Evolutionary conservation across 2,888 invertebrate genomes (phyloP).

Genomic region (Gasteruption jaculator): DNA sequence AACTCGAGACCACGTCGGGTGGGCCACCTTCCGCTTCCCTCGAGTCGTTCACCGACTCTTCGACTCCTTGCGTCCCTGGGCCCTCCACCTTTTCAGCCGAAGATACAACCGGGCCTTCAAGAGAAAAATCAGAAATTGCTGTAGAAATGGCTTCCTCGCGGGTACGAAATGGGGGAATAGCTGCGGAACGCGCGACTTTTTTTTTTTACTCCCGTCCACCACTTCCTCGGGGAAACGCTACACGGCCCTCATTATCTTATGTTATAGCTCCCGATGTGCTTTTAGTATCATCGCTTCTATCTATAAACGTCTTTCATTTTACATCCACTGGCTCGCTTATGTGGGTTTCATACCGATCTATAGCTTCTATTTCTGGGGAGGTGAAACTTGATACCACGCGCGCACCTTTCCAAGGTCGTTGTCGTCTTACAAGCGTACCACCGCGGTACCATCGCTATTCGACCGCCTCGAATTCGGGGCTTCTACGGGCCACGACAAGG

Average conservation of each 20-base stretch:
- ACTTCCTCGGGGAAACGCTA: slow-evolving; percentile 12
- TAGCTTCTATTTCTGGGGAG: no score
- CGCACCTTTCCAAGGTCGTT: slow-evolving; percentile 32
- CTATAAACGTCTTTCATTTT: slow-evolving; percentile 23
- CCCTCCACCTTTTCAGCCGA: slow-evolving; percentile 51
- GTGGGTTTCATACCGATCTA: no score
- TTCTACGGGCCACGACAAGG: no score
- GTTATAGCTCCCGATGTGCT: no score
- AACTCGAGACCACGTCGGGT: slow-evolving; percentile 43
- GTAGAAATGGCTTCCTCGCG: no score
- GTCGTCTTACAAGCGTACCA: no score
- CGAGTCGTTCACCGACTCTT: slow-evolving; percentile 49
- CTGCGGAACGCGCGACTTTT: no score
- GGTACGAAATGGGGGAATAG: no score
- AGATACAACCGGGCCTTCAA: slow-evolving; percentile 45
- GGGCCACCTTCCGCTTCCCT: slow-evolving; percentile 37
- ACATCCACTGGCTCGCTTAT: slow-evolving; percentile 22
- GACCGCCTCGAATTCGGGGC: no score
- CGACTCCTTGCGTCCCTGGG: slow-evolving; percentile 45
- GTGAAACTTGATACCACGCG: slow-evolving; percentile 23
- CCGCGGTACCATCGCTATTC: no score
- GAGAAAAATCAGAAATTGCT: no score
- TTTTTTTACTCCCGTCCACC: slow-evolving; percentile 17
- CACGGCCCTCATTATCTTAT: slow-evolving; percentile 26
- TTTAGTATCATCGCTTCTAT: slow-evolving; percentile 22